These are phyloP conservation scores for Zhuqinia jingwanae DNA, from an alignment of 2,888 invertebrate species.

Conservation along the genomic window DNA sequence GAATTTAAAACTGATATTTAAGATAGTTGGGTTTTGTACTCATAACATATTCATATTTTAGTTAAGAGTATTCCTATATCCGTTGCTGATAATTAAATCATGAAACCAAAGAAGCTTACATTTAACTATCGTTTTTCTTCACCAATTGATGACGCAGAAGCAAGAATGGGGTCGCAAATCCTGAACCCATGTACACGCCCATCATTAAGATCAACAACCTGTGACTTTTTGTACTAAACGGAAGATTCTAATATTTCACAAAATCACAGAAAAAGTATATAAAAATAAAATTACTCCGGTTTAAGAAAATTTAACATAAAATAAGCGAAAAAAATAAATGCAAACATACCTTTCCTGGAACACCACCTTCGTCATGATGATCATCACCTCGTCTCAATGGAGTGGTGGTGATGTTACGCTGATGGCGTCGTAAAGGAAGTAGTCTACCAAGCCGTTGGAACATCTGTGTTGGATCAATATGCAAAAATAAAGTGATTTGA, in stretches of 20 bases:
- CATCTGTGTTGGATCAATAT: slow-evolving; percentile 35
- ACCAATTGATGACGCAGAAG: slow-evolving; percentile 90
- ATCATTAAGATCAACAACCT: slow-evolving; percentile 87
- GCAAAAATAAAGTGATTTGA: no score
- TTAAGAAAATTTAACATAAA: neutral
- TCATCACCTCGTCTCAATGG: slow-evolving; percentile 70
- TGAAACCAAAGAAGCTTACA: no score
- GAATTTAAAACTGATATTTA: no score
- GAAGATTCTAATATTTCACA: slow-evolving; percentile 86
- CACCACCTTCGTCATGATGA: slow-evolving; percentile 76
- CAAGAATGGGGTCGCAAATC: slow-evolving; percentile 89
- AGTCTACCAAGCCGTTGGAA: slow-evolving; percentile 20
- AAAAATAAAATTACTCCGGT: neutral
- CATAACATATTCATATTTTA: no score
- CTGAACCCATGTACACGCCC: slow-evolving; percentile 89
- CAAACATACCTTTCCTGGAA: slow-evolving; percentile 75
- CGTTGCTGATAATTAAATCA: no score
- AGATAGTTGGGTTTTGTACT: no score
- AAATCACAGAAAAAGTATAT: neutral
- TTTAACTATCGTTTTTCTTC: slow-evolving; percentile 82
- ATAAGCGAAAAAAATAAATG: neutral
- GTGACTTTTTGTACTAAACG: slow-evolving; percentile 88
- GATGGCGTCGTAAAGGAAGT: slow-evolving; percentile 25
- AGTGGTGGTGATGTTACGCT: slow-evolving; percentile 62
- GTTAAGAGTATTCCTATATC: no score